Percentiles rank a stretch among this genome's conserved stretches.
Conservation (phyloP, 2,113 vertebrate genomes). For the Gavialis gangeticus region DNA sequence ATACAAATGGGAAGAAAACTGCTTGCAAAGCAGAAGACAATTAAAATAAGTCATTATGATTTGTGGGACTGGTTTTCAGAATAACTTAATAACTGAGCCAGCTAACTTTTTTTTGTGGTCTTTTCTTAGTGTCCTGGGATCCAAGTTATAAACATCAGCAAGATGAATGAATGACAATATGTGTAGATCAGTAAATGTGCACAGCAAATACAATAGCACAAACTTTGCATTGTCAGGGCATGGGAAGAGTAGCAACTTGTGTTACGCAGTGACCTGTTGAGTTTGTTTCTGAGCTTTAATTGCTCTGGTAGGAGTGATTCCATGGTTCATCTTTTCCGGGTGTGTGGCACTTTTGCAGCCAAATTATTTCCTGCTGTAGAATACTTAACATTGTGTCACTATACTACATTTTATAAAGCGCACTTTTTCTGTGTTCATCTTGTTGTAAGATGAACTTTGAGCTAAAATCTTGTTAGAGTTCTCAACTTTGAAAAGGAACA, state of each 20-base stretch:
- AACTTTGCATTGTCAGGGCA: conserved; percentile 24
- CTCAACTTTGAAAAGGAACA: background rate
- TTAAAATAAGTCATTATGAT: background rate
- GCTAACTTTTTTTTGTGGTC: background rate
- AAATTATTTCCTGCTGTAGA: conserved; percentile 56
- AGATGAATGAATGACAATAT: background rate
- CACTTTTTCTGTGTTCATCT: background rate
- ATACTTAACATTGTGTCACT: conserved; percentile 11
- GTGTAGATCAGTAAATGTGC: too few relatives aligned
- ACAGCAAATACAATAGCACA: too few relatives aligned
- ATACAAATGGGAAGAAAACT: background rate
- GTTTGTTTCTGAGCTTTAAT: conserved; percentile 4
- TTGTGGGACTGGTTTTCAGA: background rate
- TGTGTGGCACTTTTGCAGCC: conserved; percentile 31
- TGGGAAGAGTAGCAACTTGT: conserved; percentile 17
- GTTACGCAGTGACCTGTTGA: conserved; percentile 22
- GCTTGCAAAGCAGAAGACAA: accelerated
- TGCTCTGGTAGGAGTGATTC: background rate
- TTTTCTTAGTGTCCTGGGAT: background rate
- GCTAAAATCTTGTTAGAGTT: background rate
- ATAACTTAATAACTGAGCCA: background rate
- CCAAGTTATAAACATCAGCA: conserved; percentile 7
- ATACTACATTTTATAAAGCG: background rate
- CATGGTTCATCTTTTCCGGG: conserved; percentile 37
- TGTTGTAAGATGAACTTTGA: background rate